These are phyloP conservation scores for Tachypleus tridentatus DNA, from an alignment of 1,140 invertebrate genomes.

Conservation along the genomic window DNA sequence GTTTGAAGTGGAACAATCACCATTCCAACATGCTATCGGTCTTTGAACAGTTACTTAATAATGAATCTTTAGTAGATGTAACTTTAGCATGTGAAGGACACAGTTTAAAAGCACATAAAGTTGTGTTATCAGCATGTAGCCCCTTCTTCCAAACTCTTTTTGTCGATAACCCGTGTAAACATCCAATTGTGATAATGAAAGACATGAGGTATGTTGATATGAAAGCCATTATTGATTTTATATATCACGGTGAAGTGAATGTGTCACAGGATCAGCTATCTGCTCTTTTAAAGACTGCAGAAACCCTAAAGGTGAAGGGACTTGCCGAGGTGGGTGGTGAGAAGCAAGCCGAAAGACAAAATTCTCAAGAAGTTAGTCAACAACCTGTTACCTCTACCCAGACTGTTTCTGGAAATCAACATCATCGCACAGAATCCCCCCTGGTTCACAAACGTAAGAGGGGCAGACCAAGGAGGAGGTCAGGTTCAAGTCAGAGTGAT, in stretches of 20 bases:
- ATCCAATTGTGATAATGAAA: conserved; percentile 70
- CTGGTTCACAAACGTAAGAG: conserved; percentile 7
- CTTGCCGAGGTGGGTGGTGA: conserved; percentile 57
- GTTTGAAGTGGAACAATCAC: conserved; percentile 88
- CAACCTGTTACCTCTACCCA: neutral
- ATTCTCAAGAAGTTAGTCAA: conserved; percentile 1
- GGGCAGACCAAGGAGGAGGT: conserved; percentile 15
- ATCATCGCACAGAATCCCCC: conserved; percentile 7
- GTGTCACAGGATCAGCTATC: conserved; percentile 82
- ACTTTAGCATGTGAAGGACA: conserved; percentile 64
- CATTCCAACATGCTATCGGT: conserved; percentile 81
- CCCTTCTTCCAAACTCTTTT: conserved; percentile 73
- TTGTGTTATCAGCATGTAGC: conserved; percentile 75
- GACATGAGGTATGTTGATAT: conserved; percentile 68
- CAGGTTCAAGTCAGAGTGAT: conserved; percentile 16
- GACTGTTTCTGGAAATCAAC: no score
- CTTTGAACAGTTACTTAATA: conserved; percentile 79
- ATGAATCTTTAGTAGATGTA: conserved; percentile 62
- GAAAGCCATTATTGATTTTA: conserved; percentile 84
- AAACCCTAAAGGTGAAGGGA: conserved; percentile 82
- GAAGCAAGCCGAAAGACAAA: conserved; percentile 20
- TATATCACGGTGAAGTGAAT: conserved; percentile 88
- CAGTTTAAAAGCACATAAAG: conserved; percentile 69
- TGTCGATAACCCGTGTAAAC: conserved; percentile 60
- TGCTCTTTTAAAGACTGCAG: conserved; percentile 73